A percentile compares a stretch with the other conserved stretches of the same genome.
Evolutionary conservation across 2,113 vertebrate species (phyloP).

Genomic region (Muscicapa adusta): DNA sequence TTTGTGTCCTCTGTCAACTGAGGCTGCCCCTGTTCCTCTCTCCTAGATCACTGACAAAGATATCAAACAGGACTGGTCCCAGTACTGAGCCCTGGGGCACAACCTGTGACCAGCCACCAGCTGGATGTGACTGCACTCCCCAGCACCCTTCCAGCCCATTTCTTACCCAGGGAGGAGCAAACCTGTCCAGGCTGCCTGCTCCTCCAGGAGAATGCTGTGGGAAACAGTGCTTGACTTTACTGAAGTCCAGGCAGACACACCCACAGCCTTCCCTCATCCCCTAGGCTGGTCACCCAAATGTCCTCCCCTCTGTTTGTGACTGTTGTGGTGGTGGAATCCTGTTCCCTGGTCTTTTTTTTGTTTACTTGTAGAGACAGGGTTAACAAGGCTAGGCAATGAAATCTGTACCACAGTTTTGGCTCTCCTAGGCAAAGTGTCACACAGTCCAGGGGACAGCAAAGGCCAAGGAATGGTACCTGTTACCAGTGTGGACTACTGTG

Average conservation of each 20-base stretch:
- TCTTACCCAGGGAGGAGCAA: neutral
- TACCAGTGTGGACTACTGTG: neutral
- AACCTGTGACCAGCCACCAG: neutral
- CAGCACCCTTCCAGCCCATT: too few species aligned
- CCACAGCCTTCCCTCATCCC: neutral
- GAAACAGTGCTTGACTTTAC: neutral
- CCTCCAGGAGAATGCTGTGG: neutral
- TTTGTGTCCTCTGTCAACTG: neutral
- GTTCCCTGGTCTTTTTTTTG: neutral
- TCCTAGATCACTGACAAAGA: neutral
- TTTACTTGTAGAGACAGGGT: neutral
- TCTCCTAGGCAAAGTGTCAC: neutral
- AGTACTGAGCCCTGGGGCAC: neutral
- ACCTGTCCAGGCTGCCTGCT: neutral
- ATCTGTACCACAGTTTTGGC: neutral
- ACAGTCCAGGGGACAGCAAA: neutral
- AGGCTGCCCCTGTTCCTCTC: neutral
- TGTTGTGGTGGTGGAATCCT: neutral
- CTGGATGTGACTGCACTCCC: neutral
- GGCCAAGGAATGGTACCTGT: neutral
- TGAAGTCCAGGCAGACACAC: neutral
- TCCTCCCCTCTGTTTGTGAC: neutral
- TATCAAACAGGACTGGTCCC: neutral
- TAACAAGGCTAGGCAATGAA: neutral
- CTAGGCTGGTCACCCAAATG: neutral